These are phyloP conservation scores for Mesoclemmys tuberculata DNA, from an alignment of 2,113 vertebrate species.

Conservation along the genomic window DNA sequence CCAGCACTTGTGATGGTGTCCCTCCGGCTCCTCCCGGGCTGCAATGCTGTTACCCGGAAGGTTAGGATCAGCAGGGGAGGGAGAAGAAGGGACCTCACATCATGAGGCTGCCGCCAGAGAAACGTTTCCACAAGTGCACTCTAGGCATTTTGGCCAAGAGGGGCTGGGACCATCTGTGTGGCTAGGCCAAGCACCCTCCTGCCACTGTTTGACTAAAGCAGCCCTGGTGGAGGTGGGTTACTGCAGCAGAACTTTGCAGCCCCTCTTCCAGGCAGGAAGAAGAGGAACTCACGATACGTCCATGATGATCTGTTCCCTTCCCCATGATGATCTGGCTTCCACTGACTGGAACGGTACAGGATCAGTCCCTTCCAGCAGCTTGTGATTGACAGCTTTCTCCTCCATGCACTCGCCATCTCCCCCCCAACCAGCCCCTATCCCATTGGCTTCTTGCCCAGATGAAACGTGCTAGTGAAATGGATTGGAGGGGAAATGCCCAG, in stretches of 20 bases:
- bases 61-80: not conserved
- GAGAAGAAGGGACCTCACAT: not conserved
- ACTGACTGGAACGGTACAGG: not conserved
- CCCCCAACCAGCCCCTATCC: fast-evolving
- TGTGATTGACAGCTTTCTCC: not conserved
- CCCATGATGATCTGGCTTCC: not conserved
- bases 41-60: not conserved
- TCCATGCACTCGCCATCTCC: not conserved
- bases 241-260: not conserved
- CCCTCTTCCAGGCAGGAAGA: constrained; percentile 40
- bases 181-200: not conserved
- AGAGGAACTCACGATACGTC: not conserved
- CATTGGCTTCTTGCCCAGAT: not conserved
- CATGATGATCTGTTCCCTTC: fast-evolving
- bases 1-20: not conserved
- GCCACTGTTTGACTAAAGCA: not conserved
- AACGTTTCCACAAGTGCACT: fast-evolving
- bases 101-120: not conserved
- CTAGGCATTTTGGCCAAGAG: not conserved
- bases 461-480: not conserved
- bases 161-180: not conserved
- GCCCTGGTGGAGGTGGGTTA: not conserved
- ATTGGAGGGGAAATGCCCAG: not conserved
- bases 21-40: not conserved
- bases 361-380: not conserved